Evolutionary conservation across 2,888 invertebrate genomes (phyloP), one percentile per base, ranked within the genome.

Genomic region (Theretra japonica): DNA sequence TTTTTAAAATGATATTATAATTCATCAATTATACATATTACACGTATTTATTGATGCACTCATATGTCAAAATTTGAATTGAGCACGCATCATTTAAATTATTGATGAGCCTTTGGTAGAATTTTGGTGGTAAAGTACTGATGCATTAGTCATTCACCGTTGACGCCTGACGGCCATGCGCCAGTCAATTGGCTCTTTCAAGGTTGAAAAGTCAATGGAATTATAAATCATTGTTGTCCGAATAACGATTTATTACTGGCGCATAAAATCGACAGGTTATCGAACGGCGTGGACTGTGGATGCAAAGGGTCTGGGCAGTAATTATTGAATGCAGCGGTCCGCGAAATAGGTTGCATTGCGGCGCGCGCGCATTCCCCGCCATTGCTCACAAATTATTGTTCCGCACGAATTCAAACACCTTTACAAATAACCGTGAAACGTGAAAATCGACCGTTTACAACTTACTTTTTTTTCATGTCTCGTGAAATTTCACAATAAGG

Each of bases 321-420:
- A 92, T 93, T 92, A 93, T 82, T 75, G 86, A 71, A 80, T 75
- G 86, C 90, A 90, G 82, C 83, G 86, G 89, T 83, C 87, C 90
- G 90, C 86, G 88, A 90, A 93, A 92, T 92, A 78, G 83, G 79
- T 79, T 81, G 79, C 78, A 79, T 41, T 41, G 65, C 68, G 62
- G 71, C 77, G 78, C 80, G 69, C 75, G 75, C 77, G 75, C 76
- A 78, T 73, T 72, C 76, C 77, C 78, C 58, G 33, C 82, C 79
- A 70, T 23, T 56, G 30, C 30, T 56, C 53, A 69, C 56, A 69
- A 69, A 69, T 80, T 72, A 75, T 28, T 74, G 79, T 75, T 71
- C 78, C 76, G 81, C 77, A 77, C 75, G 76, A 72, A 75, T 74
- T 73, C 48, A 70, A 70, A 75, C 75, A 75, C 78, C 77, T 78